Conservation (phyloP, 2,797 vertebrate genomes). For the Oryzias sinensis region DNA sequence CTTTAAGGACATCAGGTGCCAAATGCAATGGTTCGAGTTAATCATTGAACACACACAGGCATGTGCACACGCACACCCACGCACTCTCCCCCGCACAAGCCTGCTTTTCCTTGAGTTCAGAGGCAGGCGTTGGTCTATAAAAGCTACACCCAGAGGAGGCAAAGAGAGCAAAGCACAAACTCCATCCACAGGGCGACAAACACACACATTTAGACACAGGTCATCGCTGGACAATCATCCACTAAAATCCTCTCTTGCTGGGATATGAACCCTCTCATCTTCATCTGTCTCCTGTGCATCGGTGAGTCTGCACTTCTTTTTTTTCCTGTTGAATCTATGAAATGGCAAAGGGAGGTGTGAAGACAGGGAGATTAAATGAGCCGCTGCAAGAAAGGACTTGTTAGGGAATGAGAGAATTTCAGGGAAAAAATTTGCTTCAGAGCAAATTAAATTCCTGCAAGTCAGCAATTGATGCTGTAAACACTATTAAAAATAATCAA, state of each 20-base stretch:
- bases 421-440: constrained; percentile 1
- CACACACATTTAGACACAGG: constrained; percentile 37
- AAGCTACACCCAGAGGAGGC: constrained; percentile 62
- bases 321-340: constrained; percentile 16
- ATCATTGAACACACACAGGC: constrained; percentile 33
- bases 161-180: constrained; percentile 51
- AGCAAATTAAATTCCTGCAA: background rate
- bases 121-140: constrained; percentile 69
- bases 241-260: constrained; percentile 46
- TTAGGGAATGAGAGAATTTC: constrained; percentile 5
- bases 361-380: constrained; percentile 1
- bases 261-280: constrained; percentile 78
- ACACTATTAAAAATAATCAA: too few relatives aligned
- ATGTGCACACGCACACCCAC: constrained; percentile 24
- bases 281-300: constrained; percentile 72
- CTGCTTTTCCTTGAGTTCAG: constrained; percentile 8
- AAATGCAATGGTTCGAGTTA: constrained; percentile 49
- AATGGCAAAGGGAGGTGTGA: constrained; percentile 9
- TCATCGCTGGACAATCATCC: constrained; percentile 36
- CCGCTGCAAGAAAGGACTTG: constrained; percentile 38
- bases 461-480: background rate
- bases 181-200: constrained; percentile 41
- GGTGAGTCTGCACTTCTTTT: constrained; percentile 68
- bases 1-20: constrained; percentile 15
- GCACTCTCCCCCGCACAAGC: constrained; percentile 18